These are phyloP conservation scores for Drosophila equinoxialis DNA, from an alignment of 1,140 invertebrate genomes.

Conservation along the genomic window DNA sequence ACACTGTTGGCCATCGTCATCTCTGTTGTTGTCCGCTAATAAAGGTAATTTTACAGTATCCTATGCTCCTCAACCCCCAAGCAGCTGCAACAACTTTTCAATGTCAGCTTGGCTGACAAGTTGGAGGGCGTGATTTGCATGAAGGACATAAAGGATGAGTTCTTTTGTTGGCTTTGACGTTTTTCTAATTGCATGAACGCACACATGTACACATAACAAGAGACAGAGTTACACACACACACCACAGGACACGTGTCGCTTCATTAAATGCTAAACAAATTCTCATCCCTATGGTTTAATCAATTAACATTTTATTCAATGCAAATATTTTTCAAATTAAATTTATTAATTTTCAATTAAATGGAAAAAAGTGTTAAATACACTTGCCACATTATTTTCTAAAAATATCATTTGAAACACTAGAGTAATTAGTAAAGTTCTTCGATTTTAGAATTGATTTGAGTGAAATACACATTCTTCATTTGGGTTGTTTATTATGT, in stretches of 20 bases:
- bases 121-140: constrained; percentile 35
- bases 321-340: constrained; percentile 43
- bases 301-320: constrained; percentile 32
- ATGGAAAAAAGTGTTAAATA: constrained; percentile 30
- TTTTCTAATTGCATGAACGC: constrained; percentile 65
- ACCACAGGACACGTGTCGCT: constrained; percentile 44
- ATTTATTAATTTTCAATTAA: constrained; percentile 1
- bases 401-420: too few relatives aligned
- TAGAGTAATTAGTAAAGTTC: too few relatives aligned
- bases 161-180: constrained; percentile 65
- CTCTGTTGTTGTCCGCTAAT: constrained; percentile 45
- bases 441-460: not conserved
- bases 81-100: constrained; percentile 50
- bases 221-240: constrained; percentile 6
- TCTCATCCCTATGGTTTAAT: constrained; percentile 21
- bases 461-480: not conserved
- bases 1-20: constrained; percentile 14
- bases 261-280: constrained; percentile 14
- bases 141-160: constrained; percentile 29
- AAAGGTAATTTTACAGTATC: constrained; percentile 62
- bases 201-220: not conserved
- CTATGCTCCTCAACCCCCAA: not conserved
- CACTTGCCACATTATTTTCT: not conserved
- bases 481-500: too few relatives aligned
- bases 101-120: constrained; percentile 63